phyloP scores from a whole-genome alignment of 2,797 vertebrate genomes.

The Leuciscus waleckii region DNA sequence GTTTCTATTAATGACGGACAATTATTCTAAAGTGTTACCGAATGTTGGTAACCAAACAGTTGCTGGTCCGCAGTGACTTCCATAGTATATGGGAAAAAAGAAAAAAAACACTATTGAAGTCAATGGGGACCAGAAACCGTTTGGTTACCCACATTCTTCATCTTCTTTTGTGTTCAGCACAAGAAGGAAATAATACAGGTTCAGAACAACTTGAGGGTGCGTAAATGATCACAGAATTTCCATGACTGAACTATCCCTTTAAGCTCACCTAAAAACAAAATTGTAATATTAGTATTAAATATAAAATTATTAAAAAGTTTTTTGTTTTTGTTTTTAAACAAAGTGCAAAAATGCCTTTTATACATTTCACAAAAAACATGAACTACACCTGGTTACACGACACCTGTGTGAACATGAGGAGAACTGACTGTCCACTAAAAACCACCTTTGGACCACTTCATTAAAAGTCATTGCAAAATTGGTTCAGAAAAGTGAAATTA shows the following conservation, averaged over 20 bases:
- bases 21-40: too few species aligned
- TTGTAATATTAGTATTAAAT: not conserved
- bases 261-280: not conserved
- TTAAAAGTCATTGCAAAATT: not conserved
- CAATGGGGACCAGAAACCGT: not conserved
- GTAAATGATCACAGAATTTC: not conserved
- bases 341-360: not conserved
- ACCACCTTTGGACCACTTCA: not conserved
- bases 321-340: not conserved
- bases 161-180: not conserved
- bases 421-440: not conserved
- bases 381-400: not conserved
- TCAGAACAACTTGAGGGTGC: not conserved
- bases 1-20: too few species aligned
- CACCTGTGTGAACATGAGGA: not conserved
- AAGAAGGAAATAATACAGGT: not conserved
- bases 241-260: not conserved
- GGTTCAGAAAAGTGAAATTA: not conserved
- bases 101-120: not conserved
- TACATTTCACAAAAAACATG: not conserved
- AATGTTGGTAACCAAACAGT: not conserved
- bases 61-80: not conserved
- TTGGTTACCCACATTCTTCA: not conserved
- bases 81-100: too few species aligned
- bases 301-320: not conserved